These are phyloP conservation scores for Petrocephalus microphthalmus DNA, from an alignment of 2,113 vertebrate genomes.

Conservation along the genomic window DNA sequence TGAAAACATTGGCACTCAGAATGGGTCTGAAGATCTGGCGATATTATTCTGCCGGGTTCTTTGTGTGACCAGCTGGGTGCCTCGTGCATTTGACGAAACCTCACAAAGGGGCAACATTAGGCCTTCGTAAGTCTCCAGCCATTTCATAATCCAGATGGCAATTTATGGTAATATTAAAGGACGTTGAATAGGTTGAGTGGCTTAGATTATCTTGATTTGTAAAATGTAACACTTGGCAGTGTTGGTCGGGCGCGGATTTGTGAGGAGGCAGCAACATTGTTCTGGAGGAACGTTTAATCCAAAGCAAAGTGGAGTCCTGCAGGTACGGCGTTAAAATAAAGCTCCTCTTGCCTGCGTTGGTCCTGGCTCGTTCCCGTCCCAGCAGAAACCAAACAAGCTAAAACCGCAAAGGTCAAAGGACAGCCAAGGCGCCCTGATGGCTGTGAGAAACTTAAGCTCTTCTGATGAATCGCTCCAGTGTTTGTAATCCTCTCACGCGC, in stretches of 20 bases:
- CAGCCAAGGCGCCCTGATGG: background rate
- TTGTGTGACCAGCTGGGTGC: background rate
- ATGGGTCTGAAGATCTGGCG: background rate
- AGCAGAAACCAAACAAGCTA: background rate
- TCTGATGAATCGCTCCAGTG: background rate
- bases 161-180: background rate
- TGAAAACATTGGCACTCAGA: background rate
- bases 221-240: background rate
- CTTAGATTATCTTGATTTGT: background rate
- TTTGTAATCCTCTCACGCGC: background rate
- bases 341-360: background rate
- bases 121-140: too few relatives aligned
- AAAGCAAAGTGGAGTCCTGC: too few relatives aligned
- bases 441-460: background rate
- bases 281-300: too few relatives aligned
- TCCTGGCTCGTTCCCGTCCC: background rate
- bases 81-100: background rate
- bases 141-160: background rate
- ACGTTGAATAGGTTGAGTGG: background rate
- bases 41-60: background rate
- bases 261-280: background rate
- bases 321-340: background rate
- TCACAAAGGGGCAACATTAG: background rate
- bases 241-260: background rate
- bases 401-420: background rate